Conservation (phyloP, 2,113 vertebrate species). For the Monopterus albus region DNA sequence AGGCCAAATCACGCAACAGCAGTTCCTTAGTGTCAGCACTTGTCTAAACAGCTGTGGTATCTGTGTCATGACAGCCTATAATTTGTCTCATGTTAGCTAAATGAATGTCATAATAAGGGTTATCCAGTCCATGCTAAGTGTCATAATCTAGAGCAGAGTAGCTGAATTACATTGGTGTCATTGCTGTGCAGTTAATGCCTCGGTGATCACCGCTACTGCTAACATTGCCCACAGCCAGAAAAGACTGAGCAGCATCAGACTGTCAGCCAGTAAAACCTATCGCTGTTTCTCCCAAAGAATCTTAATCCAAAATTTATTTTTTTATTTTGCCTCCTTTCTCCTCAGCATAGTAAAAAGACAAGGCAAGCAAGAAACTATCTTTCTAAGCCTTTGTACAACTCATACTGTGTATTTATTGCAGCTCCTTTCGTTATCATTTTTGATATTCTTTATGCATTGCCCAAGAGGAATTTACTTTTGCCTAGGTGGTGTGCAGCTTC, state of each 20-base stretch:
- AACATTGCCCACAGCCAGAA: constrained; percentile 51
- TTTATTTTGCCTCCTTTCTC: constrained; percentile 31
- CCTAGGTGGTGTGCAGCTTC: constrained; percentile 64
- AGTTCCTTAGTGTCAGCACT: constrained; percentile 57
- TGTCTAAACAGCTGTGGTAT: constrained; percentile 70
- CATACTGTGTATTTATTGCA: constrained; percentile 52
- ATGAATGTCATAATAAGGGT: constrained; percentile 69
- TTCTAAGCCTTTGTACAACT: constrained; percentile 35
- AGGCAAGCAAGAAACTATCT: constrained; percentile 14
- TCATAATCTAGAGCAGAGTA: constrained; percentile 67
- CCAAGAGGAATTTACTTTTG: constrained; percentile 57
- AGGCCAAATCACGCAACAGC: constrained; percentile 56
- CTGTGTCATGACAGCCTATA: constrained; percentile 63
- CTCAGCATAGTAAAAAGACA: constrained; percentile 4
- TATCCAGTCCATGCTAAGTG: constrained; percentile 66
- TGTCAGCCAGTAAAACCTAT: constrained; percentile 16
- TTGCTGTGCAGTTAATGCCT: constrained; percentile 60
- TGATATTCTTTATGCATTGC: constrained; percentile 60
- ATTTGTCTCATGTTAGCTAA: constrained; percentile 70
- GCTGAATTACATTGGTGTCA: constrained; percentile 56
- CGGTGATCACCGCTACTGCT: constrained; percentile 50
- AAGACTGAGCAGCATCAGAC: no score
- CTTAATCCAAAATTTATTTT: constrained; percentile 30
- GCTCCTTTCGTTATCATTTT: constrained; percentile 66
- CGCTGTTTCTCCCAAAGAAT: constrained; percentile 20